A percentile compares a stretch with the other conserved stretches of the same genome.
Evolutionary conservation across 1,140 invertebrate genomes (phyloP).

Genomic region (Anoplophora glabripennis): DNA sequence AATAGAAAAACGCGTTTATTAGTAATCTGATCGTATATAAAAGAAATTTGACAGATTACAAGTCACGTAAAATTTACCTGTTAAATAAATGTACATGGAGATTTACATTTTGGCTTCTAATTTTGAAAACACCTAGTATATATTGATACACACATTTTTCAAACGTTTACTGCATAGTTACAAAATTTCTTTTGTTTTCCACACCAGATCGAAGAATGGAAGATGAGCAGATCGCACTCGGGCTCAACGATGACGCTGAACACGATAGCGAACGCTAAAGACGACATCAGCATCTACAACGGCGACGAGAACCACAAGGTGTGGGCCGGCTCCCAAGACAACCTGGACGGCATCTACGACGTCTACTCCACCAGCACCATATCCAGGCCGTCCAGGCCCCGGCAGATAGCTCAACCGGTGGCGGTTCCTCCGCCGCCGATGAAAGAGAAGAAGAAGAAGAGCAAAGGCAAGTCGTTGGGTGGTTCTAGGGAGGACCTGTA

Average conservation of each 20-base stretch:
- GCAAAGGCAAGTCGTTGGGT: conserved; percentile 49
- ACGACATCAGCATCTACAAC: conserved; percentile 64
- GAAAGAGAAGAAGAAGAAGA: conserved; percentile 59
- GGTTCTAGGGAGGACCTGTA: conserved; percentile 55
- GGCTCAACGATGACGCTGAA: conserved; percentile 59
- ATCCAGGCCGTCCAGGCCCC: conserved; percentile 70
- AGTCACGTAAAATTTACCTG: no score
- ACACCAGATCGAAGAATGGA: conserved; percentile 54
- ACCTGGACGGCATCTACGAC: conserved; percentile 69
- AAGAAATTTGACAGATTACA: no score
- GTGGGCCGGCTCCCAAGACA: conserved; percentile 78
- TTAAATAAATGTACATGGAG: no score
- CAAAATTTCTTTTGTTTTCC: no score
- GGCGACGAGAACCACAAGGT: conserved; percentile 93
- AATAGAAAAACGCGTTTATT: no score
- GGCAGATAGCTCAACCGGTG: conserved; percentile 74
- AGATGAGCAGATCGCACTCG: conserved; percentile 51
- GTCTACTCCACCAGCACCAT: conserved; percentile 71
- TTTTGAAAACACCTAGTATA: no score
- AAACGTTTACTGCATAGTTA: no score
- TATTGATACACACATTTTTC: conserved; percentile 24
- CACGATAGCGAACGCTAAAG: conserved; percentile 50
- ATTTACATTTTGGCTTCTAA: no score
- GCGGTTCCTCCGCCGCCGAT: conserved; percentile 78
- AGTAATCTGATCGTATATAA: no score